A percentile compares a stretch with the other conserved stretches of the same genome.
Conservation (phyloP, 2,113 vertebrate species). For the Zeus faber region DNA sequence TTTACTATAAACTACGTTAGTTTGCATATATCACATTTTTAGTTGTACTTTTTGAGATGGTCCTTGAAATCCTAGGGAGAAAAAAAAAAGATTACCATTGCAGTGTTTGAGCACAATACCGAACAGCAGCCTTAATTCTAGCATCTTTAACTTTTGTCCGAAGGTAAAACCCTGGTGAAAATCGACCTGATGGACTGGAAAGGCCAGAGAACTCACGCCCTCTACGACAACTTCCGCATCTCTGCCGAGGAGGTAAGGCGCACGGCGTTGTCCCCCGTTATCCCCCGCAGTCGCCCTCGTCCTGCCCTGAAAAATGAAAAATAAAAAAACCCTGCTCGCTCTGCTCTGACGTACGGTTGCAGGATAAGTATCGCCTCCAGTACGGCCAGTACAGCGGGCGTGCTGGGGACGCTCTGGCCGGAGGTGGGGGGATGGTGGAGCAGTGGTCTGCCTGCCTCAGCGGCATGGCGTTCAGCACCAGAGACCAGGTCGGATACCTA, state of each 20-base stretch:
- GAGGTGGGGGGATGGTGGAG: conserved; percentile 76
- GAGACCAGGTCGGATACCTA: conserved; percentile 79
- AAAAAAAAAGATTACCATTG: no score
- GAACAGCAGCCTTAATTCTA: not conserved
- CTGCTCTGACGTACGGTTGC: conserved; percentile 3
- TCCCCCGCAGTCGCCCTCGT: no score
- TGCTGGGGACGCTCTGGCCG: conserved; percentile 83
- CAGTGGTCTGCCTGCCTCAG: conserved; percentile 84
- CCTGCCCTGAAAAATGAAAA: not conserved
- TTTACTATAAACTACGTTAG: no score
- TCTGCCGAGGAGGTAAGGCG: conserved; percentile 77
- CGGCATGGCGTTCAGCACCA: conserved; percentile 88
- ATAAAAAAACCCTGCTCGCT: not conserved
- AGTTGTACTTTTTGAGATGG: no score
- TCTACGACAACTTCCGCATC: conserved; percentile 84
- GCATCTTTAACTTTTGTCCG: not conserved
- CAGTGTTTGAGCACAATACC: no score
- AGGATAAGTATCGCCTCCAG: conserved; percentile 86
- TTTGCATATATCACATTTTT: no score
- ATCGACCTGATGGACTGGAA: conserved; percentile 89
- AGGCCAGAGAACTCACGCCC: conserved; percentile 75
- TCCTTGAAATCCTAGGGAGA: no score
- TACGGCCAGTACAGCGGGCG: conserved; percentile 81
- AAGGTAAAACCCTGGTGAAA: conserved; percentile 81
- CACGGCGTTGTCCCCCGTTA: no score